Percentiles rank a stretch among this genome's conserved stretches.
phyloP scores from a whole-genome alignment of 2,888 invertebrate species.

The Dynastes tityus region DNA sequence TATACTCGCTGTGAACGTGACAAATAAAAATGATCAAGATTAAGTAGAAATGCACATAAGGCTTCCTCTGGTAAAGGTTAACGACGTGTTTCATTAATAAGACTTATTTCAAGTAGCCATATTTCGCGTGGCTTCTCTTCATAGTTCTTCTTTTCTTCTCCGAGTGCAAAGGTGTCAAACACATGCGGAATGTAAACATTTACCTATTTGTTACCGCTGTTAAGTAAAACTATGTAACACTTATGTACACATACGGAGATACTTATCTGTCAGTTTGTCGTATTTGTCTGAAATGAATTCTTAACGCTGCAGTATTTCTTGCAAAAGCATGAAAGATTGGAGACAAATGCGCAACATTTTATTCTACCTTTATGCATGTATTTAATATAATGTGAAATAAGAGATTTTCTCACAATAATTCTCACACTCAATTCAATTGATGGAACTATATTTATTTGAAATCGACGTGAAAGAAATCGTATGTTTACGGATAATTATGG shows the following conservation, averaged over 20 bases:
- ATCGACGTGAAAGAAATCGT: too few relatives aligned
- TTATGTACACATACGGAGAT: slow-evolving; percentile 20
- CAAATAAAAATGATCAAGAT: slow-evolving; percentile 1
- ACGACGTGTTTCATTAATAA: slow-evolving; percentile 35
- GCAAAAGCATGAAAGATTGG: background rate
- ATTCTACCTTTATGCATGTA: background rate
- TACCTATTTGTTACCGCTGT: slow-evolving; percentile 34
- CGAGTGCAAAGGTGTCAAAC: slow-evolving; percentile 40
- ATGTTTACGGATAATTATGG: too few relatives aligned
- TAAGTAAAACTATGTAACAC: slow-evolving; percentile 36
- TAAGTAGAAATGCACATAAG: slow-evolving; percentile 26
- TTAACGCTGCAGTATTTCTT: background rate
- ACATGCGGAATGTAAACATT: slow-evolving; percentile 36
- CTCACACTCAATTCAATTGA: too few relatives aligned
- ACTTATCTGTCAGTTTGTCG: slow-evolving; percentile 29
- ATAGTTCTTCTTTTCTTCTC: slow-evolving; percentile 37
- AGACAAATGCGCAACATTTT: slow-evolving; percentile 15
- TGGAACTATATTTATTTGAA: too few relatives aligned
- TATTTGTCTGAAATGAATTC: slow-evolving; percentile 15
- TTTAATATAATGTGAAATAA: background rate
- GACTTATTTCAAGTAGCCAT: slow-evolving; percentile 32
- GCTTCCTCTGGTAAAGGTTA: slow-evolving; percentile 24
- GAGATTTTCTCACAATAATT: too few relatives aligned
- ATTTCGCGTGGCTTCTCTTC: slow-evolving; percentile 14
- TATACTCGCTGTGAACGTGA: too few relatives aligned